Evolutionary conservation across 2,888 invertebrate genomes (phyloP), one percentile per base, ranked within the genome.

Genomic region (Agrochola lychnidis): DNA sequence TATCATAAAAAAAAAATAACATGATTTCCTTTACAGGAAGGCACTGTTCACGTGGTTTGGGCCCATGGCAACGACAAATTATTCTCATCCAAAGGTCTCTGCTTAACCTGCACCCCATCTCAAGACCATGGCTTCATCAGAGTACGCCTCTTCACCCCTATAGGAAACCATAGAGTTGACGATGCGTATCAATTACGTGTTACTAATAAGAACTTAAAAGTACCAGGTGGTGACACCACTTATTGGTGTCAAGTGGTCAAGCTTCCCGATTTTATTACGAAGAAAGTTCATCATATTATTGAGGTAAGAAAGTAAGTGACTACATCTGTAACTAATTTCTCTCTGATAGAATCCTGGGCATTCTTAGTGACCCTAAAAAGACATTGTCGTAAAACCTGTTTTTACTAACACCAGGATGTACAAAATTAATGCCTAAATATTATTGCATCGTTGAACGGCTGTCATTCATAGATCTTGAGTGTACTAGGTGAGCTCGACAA

Each of bases 221-320:
- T 99, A 6, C 99, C 99, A 0, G 96, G 97, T 4, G 97, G 94
- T 19, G 99, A 99, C 89, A 99, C 99, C 0, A 99, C 99, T 0
- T 99, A 99, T 92, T 99, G 99, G 99, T 99, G 99, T 92, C 98
- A 98, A 79, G 97, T 99, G 9, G 97, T 98, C 70, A 98, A 98
- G 90, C 94, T 99, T 22, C 99, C 99, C 0, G 96, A 97, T 10
- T 96, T 97, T 75, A 95, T 98, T 66, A 94, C 89, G 12, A 89
- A 96, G 78, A 97, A 97, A 75, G 97, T 98, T 89, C 99, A 99
- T 93, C 98, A 98, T 91, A 97, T 99, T 76, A 97, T 99, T 63
- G 97, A 98, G 97, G 97, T 97, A 92, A 68, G 62, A n/a, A 51
- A 14, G 9, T 45, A 56, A 25, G n/a, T 25, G 22, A 57, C 57